A percentile compares a stretch with the other conserved stretches of the same genome.
Conservation (phyloP, 2,888 invertebrate species). For the Suillia variegata region DNA sequence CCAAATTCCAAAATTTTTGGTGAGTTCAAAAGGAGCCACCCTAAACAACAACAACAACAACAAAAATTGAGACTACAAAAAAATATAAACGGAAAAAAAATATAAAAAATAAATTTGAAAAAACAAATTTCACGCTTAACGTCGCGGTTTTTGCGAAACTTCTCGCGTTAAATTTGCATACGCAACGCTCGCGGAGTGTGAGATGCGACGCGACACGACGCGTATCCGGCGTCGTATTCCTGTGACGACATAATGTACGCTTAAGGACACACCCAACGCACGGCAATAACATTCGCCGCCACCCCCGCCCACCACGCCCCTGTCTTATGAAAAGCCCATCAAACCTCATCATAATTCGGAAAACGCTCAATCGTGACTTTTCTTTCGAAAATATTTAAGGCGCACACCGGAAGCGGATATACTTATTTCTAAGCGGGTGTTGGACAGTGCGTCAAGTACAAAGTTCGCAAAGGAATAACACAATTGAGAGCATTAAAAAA, state of each 20-base stretch:
- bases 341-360: slow-evolving; percentile 27
- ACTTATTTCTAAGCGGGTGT: no score
- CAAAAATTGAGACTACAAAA: no score
- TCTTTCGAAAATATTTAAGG: slow-evolving; percentile 27
- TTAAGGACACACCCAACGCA: neutral
- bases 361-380: slow-evolving; percentile 30
- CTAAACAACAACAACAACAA: no score
- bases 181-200: slow-evolving; percentile 23
- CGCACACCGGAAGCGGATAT: no score
- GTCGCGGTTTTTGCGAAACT: slow-evolving; percentile 43
- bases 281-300: neutral
- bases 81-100: neutral
- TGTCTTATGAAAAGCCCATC: slow-evolving; percentile 7
- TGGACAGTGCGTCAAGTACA: no score
- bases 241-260: slow-evolving; percentile 2
- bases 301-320: neutral
- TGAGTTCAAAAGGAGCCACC: no score
- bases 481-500: no score
- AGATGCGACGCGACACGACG: neutral
- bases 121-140: slow-evolving; percentile 59
- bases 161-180: slow-evolving; percentile 47
- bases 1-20: slow-evolving; percentile 15
- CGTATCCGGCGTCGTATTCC: neutral
- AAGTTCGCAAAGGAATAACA: no score
- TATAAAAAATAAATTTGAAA: slow-evolving; percentile 17